Evolutionary conservation across 2,888 invertebrate species (phyloP).

Genomic region (Drosophila kambysellisi): DNA sequence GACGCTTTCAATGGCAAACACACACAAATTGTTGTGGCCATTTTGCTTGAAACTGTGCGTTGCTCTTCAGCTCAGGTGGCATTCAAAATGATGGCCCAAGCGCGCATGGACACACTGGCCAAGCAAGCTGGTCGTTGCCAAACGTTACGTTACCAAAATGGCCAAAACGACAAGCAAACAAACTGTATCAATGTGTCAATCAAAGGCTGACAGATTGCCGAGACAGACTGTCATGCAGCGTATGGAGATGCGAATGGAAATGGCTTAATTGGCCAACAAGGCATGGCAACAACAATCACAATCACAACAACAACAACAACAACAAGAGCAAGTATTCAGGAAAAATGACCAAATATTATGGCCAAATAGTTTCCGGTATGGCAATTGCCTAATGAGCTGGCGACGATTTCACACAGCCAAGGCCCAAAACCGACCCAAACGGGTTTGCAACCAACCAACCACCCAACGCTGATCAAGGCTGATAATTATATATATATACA

Average conservation of each 20-base stretch:
- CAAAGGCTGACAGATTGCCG: conserved; percentile 65
- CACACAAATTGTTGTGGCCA: conserved; percentile 47
- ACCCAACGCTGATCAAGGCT: conserved; percentile 28
- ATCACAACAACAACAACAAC: too few relatives aligned
- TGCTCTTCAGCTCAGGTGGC: conserved; percentile 28
- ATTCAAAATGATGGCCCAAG: conserved; percentile 69
- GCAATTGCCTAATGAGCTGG: conserved; percentile 77
- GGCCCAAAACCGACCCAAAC: conserved; percentile 44
- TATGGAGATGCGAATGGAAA: conserved; percentile 43
- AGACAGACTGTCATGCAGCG: conserved; percentile 18
- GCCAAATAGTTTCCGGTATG: conserved; percentile 78
- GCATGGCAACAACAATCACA: conserved; percentile 32
- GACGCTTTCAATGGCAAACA: conserved; percentile 46
- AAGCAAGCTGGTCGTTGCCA: conserved; percentile 39
- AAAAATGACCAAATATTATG: conserved; percentile 75
- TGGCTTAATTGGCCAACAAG: conserved; percentile 65
- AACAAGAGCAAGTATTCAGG: conserved; percentile 8
- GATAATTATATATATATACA: conserved; percentile 13
- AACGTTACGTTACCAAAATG: conserved; percentile 17
- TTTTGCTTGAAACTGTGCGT: conserved; percentile 9
- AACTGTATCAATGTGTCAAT: conserved; percentile 77
- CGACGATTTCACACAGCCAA: conserved; percentile 63
- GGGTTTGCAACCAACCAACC: conserved; percentile 2
- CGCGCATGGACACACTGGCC: conserved; percentile 43
- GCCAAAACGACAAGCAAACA: conserved; percentile 17